Conservation (phyloP, 2,888 invertebrate species). For the Nomada fucata region DNA sequence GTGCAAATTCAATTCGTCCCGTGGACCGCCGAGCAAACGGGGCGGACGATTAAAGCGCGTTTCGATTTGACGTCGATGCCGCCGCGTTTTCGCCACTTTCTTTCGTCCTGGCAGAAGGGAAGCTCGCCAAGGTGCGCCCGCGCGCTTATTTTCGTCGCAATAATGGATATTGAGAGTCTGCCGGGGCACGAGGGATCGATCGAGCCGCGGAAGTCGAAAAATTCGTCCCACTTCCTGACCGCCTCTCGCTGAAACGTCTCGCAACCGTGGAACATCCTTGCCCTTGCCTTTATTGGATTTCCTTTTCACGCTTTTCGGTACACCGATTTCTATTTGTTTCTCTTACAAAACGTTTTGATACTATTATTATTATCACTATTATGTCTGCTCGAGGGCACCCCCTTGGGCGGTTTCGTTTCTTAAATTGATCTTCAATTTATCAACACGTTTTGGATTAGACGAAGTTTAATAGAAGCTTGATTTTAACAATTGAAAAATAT, state of each 20-base stretch:
- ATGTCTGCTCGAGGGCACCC: no score
- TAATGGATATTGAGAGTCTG: constrained; percentile 66
- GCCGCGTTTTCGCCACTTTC: constrained; percentile 3
- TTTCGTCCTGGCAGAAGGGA: constrained; percentile 13
- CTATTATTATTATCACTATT: not conserved
- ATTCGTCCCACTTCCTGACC: constrained; percentile 71
- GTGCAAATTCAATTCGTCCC: constrained; percentile 13
- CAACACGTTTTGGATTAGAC: no score
- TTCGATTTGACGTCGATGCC: constrained; percentile 24
- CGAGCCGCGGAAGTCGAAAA: constrained; percentile 72
- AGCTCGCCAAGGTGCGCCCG: constrained; percentile 29
- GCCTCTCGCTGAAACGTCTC: constrained; percentile 48
- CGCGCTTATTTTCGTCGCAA: constrained; percentile 49
- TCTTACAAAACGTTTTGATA: not conserved
- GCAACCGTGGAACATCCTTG: constrained; percentile 48
- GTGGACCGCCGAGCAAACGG: constrained; percentile 9
- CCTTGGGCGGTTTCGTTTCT: no score
- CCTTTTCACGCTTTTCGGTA: not conserved
- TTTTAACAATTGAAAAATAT: no score
- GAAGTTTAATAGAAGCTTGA: no score
- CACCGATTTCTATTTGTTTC: not conserved
- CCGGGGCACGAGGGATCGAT: constrained; percentile 67
- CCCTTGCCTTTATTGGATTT: constrained; percentile 1
- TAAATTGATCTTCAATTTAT: no score
- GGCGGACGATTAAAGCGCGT: constrained; percentile 42